Base-by-base conservation (phyloP, 2,888 invertebrate species). In the Apamea crenata region DNA sequence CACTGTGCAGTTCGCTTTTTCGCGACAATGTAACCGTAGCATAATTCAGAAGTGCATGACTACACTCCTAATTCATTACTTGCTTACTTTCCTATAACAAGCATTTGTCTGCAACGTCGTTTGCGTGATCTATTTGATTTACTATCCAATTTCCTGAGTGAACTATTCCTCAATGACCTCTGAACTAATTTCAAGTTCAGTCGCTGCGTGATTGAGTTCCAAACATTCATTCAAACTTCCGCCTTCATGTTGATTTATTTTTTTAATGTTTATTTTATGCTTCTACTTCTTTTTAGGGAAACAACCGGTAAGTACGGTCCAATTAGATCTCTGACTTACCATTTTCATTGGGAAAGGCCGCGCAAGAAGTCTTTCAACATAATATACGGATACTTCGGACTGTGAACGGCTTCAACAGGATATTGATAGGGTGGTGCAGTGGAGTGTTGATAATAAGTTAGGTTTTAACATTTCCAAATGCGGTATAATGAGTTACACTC, bases 121-220 rank as follows among this genome's bases (percentile, higher is more conserved):
- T 84, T 53, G 81, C 82, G 85, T 81, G 82, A 71, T 71, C 81
- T 63, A 81, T 75, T 74, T 81, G 75, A 80, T 67, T 85, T 65
- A 63, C 16, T 59, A 59, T 50, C 68, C 18, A 44, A 6, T 14
- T 75, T 67, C 53, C 80, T 18, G 68, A 73, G 50, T 76, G 47
- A 85, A 81, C 72, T 70, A 73, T 84, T 69, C 65, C n/a, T 29
- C 72, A 85, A 76, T 85, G 85, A 83, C 56, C 85, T 83, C 63
- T 83, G 85, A 83, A 85, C 85, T 81, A 85, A 81, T 81, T 81
- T 81, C 85, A 83, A 83, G 83, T 83, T 83, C 76, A 85, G 29
- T 10, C 44, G 36, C 71, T 81, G 71, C 85, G 75, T 85, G 82
- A 85, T 83, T 74, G 75, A 83, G 63, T 67, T 63, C 59, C 75